Evolutionary conservation across 2,888 invertebrate genomes (phyloP), one percentile per base, ranked within the genome.

Genomic region (Cyaniris semiargus): DNA sequence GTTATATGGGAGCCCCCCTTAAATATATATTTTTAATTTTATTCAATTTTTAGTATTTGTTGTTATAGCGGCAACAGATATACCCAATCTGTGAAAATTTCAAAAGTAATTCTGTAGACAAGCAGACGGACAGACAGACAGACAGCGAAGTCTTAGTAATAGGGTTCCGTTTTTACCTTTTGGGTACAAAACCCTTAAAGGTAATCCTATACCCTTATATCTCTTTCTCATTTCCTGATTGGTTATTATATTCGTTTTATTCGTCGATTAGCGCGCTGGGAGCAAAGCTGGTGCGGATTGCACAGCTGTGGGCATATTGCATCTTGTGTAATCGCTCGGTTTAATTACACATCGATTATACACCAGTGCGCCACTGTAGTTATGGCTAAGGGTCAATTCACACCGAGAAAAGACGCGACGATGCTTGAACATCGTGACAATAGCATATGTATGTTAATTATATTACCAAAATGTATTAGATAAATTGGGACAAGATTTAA

Each of bases 261-360:
- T 15, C 66, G 66, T 27, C 27, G 66, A 66, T 66, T 66, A 66
- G 66, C 66, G 66, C 66, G 2, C 66, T 31, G 27, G 66, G 66
- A 66, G 66, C 66, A 31, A 6, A 15, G 21, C 27, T 27, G 27
- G 27, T 21, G 27, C 27, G 60, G 18, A 66, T 66, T 31, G 27
- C 66, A 31, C 66, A 66, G 27, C 66, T 66, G 66, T 27, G 7
- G 18, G 66, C 66, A 66, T 31, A 66, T 66, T 66, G 66, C 66
- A 31, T 31, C 66, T 66, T 66, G 66, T 66, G 66, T 66, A 66
- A 66, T 66, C 66, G 66, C 31, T 4, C 5, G 66, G 66, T 66
- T 18, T 66, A 66, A 66, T 66, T 66, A 66, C 66, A 66, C 23
- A 60, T 4, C 21, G 60, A 31, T 66, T 66, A 66, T 66, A 66